These are phyloP conservation scores for Danaus melanippus DNA, from an alignment of 1,140 invertebrate species.

Conservation along the genomic window DNA sequence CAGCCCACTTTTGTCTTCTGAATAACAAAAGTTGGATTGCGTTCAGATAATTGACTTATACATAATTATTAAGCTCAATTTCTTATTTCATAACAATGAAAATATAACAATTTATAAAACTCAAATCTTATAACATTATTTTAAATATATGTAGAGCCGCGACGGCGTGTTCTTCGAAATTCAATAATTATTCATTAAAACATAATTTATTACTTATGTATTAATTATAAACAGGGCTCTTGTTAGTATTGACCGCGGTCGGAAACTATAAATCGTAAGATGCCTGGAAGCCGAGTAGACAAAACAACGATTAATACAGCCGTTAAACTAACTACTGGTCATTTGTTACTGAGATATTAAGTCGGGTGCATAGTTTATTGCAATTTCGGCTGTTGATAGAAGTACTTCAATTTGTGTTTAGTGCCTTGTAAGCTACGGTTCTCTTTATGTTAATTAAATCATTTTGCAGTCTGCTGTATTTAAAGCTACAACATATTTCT, in stretches of 20 bases:
- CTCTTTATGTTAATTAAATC: too few relatives aligned
- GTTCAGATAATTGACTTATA: slow-evolving; percentile 5
- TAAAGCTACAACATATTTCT: too few relatives aligned
- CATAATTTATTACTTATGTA: slow-evolving; percentile 1
- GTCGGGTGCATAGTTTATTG: slow-evolving; percentile 10
- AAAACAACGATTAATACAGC: slow-evolving; percentile 58
- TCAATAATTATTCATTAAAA: background rate
- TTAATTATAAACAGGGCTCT: background rate
- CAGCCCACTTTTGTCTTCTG: slow-evolving; percentile 9
- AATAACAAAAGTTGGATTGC: slow-evolving; percentile 10
- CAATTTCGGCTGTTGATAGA: background rate
- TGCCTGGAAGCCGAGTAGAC: slow-evolving; percentile 35
- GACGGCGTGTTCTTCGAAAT: background rate
- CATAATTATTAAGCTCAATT: too few relatives aligned
- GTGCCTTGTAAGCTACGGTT: too few relatives aligned
- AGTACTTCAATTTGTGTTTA: background rate
- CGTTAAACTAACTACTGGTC: slow-evolving; percentile 48
- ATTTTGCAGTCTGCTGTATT: too few relatives aligned
- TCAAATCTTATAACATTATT: slow-evolving; percentile 2
- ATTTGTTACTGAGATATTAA: slow-evolving; percentile 49
- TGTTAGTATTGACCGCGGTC: slow-evolving; percentile 23
- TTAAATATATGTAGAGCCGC: background rate
- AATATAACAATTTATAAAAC: too few relatives aligned
- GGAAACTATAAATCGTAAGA: slow-evolving; percentile 37
- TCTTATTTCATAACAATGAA: too few relatives aligned